A percentile compares a stretch with the other conserved stretches of the same genome.
Conservation (phyloP, 2,797 vertebrate genomes). For the Tenualosa thibaudeaui region DNA sequence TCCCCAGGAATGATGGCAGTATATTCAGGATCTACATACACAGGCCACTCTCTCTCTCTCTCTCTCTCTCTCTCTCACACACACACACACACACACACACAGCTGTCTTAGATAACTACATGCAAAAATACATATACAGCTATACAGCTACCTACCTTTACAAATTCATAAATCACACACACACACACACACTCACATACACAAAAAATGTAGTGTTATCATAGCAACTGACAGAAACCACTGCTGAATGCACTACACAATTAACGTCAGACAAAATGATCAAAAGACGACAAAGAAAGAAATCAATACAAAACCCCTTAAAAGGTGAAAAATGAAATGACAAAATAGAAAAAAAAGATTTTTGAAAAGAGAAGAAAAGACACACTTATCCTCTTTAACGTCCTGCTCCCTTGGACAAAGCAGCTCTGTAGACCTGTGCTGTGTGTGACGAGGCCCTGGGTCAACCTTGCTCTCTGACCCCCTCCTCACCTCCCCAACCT, state of each 20-base stretch:
- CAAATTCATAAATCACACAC: too few species aligned
- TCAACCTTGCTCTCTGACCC: constrained; percentile 72
- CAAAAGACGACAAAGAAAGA: not conserved
- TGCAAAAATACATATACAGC: too few species aligned
- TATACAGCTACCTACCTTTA: too few species aligned
- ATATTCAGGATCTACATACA: constrained; percentile 31
- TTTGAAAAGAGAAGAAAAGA: not conserved
- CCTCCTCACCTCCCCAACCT: constrained; percentile 62
- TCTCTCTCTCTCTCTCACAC: not conserved
- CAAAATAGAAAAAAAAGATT: not conserved
- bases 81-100: constrained; percentile 10
- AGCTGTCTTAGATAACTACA: too few species aligned
- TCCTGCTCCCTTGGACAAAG: constrained; percentile 55
- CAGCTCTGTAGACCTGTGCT: constrained; percentile 69
- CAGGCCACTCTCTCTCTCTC: not conserved
- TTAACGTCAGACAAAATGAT: not conserved
- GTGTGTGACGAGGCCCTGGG: constrained; percentile 62
- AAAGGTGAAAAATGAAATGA: not conserved
- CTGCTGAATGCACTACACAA: too few species aligned
- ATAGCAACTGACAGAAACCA: not conserved
- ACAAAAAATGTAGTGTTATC: not conserved
- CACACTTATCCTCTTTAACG: not conserved
- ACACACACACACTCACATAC: not conserved
- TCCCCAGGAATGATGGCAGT: constrained; percentile 30
- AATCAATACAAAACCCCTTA: not conserved